Evolutionary conservation across 2,888 invertebrate genomes (phyloP), one percentile per base, ranked within the genome.

Genomic region (Rhabditoides inermis): DNA sequence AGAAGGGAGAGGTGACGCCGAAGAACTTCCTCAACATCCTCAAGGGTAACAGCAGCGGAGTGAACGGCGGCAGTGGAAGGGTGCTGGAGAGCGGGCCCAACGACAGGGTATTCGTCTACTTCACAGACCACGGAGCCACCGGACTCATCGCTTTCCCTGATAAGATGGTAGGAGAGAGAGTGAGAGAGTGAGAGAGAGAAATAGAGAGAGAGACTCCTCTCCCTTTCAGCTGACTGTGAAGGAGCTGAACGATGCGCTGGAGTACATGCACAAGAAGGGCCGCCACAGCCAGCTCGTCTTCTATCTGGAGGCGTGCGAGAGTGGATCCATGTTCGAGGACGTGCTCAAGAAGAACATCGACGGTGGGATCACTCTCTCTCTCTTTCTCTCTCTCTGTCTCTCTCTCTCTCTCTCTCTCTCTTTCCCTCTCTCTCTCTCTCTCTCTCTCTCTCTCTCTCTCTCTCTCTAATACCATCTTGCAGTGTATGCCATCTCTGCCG

Each of bases 281-380:
- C 76, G 72, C 58, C 83, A 78, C 70, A 75, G 39, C 3, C 58
- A 83, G 80, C 73, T 84, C 76, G 80, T 83, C 26, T 73, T 84
- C 54, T 84, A 84, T 70, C 70, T 84, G 51, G 84, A 84, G 73
- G 82, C 84, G 2, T 84, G 84, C 74, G 82, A 83, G 63, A 81
- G 82, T 32, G 84, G 84, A 20, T 83, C 83, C 5, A 83, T 84
- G 82, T 84, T 84, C 75, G 77, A 81, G 36, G 73, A 78, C 27
- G 68, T 82, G 12, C 75, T 83, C 27, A 78, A 81, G 0, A 73
- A 77, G 20, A 75, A 82, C 65, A 77, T 80, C 56, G 80, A 81
- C 64, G 78, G 82, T 82, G 73, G 15, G 53, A 51, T 28, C 7
- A 10, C 15, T 32, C 32, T 32, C 15, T 32, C 32, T 32, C 32